These are phyloP conservation scores for Phymorhynchus buccinoides DNA, from an alignment of 1,140 invertebrate species.

Conservation along the genomic window DNA sequence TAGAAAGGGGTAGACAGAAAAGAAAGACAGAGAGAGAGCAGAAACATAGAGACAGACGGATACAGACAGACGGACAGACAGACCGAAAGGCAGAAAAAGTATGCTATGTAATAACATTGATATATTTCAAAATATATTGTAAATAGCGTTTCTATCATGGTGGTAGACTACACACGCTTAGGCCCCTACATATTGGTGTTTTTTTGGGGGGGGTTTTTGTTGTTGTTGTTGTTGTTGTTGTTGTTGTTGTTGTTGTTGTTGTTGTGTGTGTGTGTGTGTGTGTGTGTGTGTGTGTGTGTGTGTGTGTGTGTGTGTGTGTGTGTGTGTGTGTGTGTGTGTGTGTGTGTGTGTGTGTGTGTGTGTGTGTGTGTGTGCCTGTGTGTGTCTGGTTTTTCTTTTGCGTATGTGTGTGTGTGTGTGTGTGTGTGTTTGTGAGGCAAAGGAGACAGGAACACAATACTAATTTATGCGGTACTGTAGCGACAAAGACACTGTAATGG, in stretches of 20 bases:
- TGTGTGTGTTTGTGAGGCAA: neutral
- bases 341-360: neutral
- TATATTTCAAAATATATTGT: neutral
- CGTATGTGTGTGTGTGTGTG: too few relatives aligned
- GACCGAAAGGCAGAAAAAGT: neutral
- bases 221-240: too few relatives aligned
- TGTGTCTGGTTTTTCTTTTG: neutral
- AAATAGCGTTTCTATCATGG: too few relatives aligned
- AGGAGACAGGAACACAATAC: too few relatives aligned
- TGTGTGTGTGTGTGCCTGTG: neutral
- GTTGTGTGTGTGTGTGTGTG: too few relatives aligned
- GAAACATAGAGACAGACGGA: too few relatives aligned
- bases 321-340: neutral
- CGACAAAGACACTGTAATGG: too few relatives aligned
- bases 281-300: neutral
- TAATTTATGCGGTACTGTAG: too few relatives aligned
- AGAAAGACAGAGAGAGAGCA: conserved; percentile 6
- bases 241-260: too few relatives aligned
- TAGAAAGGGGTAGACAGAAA: neutral
- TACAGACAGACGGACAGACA: neutral
- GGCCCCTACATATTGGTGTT: too few relatives aligned
- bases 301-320: neutral
- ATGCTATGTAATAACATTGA: neutral
- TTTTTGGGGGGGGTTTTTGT: too few relatives aligned
- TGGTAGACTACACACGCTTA: too few relatives aligned